Percentiles rank a stretch among this genome's conserved stretches.
Evolutionary conservation across 2,888 invertebrate species (phyloP).

Genomic region (Aphidius colemani): DNA sequence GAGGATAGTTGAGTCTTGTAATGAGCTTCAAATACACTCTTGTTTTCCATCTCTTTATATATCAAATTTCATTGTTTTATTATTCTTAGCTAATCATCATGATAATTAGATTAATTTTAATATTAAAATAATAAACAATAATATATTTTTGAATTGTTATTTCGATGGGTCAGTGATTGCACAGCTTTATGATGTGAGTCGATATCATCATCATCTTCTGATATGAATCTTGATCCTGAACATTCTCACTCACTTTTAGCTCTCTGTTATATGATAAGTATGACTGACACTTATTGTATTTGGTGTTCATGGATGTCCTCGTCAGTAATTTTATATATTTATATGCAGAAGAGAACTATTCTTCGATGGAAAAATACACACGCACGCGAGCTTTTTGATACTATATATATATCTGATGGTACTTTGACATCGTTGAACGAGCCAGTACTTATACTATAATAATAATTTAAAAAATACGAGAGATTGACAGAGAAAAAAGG

Average conservation of each 20-base stretch:
- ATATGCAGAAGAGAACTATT: no score
- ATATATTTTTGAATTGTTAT: not conserved
- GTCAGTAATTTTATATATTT: constrained; percentile 9
- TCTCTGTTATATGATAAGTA: constrained; percentile 43
- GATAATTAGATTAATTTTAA: not conserved
- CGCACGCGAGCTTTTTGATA: not conserved
- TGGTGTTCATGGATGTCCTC: constrained; percentile 45
- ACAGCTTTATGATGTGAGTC: no score
- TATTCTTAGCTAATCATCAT: not conserved
- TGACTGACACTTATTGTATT: constrained; percentile 55
- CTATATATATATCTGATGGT: not conserved
- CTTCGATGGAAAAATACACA: not conserved
- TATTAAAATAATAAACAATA: no score
- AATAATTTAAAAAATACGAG: constrained; percentile 1
- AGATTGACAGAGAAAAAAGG: constrained; percentile 11
- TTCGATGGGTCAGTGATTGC: not conserved
- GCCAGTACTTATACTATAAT: constrained; percentile 7
- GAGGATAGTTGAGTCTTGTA: constrained; percentile 1
- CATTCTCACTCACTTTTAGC: constrained; percentile 15
- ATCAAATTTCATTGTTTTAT: not conserved
- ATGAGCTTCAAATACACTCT: not conserved
- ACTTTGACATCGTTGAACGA: constrained; percentile 10
- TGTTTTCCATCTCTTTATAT: not conserved
- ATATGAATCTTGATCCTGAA: constrained; percentile 49
- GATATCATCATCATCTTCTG: no score